These are phyloP conservation scores for Quadroppia sp. DNA, from an alignment of 2,888 invertebrate genomes.

Conservation along the genomic window DNA sequence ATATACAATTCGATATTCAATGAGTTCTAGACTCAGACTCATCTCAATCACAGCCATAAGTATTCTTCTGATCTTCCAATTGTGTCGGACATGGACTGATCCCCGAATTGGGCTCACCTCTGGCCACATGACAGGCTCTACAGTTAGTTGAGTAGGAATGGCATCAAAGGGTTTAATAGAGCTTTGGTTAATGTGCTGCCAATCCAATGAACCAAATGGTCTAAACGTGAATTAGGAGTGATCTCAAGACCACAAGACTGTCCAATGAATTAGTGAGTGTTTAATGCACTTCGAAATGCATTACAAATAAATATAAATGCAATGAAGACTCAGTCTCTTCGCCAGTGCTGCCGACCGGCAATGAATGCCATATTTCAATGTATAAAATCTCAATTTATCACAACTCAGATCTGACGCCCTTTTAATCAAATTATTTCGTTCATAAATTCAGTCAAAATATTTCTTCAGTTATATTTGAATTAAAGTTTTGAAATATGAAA, in stretches of 20 bases:
- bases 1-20: too few relatives aligned
- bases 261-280: conserved; percentile 21
- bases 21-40: background rate
- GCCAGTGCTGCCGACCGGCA: background rate
- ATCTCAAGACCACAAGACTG: conserved; percentile 12
- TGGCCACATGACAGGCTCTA: background rate
- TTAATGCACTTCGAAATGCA: conserved; percentile 16
- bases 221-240: conserved; percentile 15
- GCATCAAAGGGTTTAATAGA: conserved; percentile 19
- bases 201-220: conserved; percentile 25
- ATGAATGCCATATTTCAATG: background rate
- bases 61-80: background rate
- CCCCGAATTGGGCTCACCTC: too few relatives aligned
- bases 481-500: background rate
- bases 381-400: background rate
- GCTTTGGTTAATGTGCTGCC: conserved; percentile 4
- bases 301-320: conserved; percentile 18
- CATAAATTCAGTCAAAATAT: background rate
- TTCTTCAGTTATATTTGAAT: background rate
- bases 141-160: background rate
- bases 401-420: background rate
- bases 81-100: background rate
- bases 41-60: background rate
- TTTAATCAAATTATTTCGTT: too few relatives aligned
- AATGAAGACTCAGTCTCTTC: background rate